A percentile compares a stretch with the other conserved stretches of the same genome.
Conservation (phyloP, 2,113 vertebrate genomes). For the Callionymus lyra region DNA sequence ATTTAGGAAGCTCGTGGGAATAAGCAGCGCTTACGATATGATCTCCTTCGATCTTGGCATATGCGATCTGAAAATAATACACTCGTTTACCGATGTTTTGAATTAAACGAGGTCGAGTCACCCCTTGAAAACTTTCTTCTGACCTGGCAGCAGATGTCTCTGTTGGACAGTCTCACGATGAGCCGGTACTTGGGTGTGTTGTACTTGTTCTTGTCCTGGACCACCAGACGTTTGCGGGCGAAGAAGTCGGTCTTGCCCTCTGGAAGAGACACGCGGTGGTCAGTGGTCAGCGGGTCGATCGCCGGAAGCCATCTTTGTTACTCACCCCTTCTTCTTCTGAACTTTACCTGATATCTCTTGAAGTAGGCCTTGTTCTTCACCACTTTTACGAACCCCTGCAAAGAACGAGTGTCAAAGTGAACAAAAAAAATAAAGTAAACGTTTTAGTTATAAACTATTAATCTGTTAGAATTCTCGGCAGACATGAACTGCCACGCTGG, state of each 20-base stretch:
- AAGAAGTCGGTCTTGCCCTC: slow-evolving; percentile 98
- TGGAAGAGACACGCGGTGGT: slow-evolving; percentile 28
- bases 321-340: slow-evolving; percentile 91
- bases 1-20: slow-evolving; percentile 90
- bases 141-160: slow-evolving; percentile 97
- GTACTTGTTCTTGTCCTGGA: slow-evolving; percentile 99
- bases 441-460: too few relatives aligned
- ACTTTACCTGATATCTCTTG: slow-evolving; percentile 97
- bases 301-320: too few relatives aligned
- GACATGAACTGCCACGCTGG: slow-evolving; percentile 51
- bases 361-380: slow-evolving; percentile 98
- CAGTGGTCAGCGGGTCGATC: too few relatives aligned
- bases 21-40: slow-evolving; percentile 93
- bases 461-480: slow-evolving; percentile 16
- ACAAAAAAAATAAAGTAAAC: too few relatives aligned
- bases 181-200: slow-evolving; percentile 97
- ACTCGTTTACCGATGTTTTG: background rate
- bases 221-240: slow-evolving; percentile 90
- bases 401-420: too few relatives aligned
- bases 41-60: slow-evolving; percentile 94
- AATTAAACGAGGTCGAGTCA: too few relatives aligned
- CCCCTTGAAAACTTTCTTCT: slow-evolving; percentile 7
- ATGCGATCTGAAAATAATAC: slow-evolving; percentile 78
- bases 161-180: slow-evolving; percentile 93
- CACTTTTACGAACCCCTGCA: slow-evolving; percentile 95